These are phyloP conservation scores for Euura lappo DNA, from an alignment of 1,140 invertebrate genomes.

Conservation along the genomic window DNA sequence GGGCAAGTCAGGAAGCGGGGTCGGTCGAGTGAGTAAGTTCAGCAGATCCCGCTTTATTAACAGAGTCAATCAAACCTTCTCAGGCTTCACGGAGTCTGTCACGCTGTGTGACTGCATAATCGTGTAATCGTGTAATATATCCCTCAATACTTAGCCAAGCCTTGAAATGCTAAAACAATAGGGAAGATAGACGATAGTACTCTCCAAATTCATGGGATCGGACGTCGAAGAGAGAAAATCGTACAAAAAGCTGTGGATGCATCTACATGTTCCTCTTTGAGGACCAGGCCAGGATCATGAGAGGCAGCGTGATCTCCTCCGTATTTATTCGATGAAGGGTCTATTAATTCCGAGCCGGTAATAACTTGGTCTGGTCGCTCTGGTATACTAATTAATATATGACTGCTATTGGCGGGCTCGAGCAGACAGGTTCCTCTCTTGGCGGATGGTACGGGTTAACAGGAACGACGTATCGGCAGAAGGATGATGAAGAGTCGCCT, in stretches of 20 bases:
- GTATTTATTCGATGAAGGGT: constrained; percentile 49
- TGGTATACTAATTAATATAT: constrained; percentile 51
- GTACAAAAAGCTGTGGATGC: no score
- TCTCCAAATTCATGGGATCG: no score
- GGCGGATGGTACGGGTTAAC: constrained; percentile 6
- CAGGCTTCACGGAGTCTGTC: not conserved
- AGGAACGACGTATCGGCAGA: constrained; percentile 8
- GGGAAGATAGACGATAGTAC: no score
- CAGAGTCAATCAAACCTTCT: constrained; percentile 41
- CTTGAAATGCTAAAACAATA: no score
- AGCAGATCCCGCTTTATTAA: constrained; percentile 38
- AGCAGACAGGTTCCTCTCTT: constrained; percentile 10
- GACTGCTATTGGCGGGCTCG: constrained; percentile 37
- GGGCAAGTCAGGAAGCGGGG: constrained; percentile 56
- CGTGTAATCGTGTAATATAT: not conserved
- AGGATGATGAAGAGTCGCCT: constrained; percentile 8
- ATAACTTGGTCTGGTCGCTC: constrained; percentile 44
- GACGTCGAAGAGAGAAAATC: no score
- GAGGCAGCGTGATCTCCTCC: not conserved
- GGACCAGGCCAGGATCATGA: no score
- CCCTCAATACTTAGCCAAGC: not conserved
- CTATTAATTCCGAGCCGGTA: constrained; percentile 52
- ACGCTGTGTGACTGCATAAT: not conserved
- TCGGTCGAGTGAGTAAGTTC: constrained; percentile 39
- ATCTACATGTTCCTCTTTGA: no score